phyloP scores from a whole-genome alignment of 2,888 invertebrate species.

The Melanostoma mellinum region DNA sequence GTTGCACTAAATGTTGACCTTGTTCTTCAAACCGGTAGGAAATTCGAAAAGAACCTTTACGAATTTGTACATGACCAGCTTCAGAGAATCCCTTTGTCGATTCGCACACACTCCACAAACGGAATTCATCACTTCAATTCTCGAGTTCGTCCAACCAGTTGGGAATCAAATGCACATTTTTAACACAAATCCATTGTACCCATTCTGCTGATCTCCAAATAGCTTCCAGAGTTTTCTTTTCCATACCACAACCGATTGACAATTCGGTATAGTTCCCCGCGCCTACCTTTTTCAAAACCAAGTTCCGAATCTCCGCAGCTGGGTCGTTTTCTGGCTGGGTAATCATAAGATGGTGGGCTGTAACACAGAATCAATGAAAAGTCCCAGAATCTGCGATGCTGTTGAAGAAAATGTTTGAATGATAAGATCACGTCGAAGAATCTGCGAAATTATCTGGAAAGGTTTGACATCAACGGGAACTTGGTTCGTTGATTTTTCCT shows the following conservation, averaged over 20 bases:
- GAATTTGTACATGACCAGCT: slow-evolving; percentile 89
- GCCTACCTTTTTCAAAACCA: slow-evolving; percentile 83
- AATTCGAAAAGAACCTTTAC: slow-evolving; percentile 92
- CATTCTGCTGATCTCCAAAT: slow-evolving; percentile 84
- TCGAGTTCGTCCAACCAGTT: slow-evolving; percentile 88
- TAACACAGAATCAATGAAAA: slow-evolving; percentile 77
- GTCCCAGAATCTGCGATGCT: slow-evolving; percentile 84
- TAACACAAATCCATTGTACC: slow-evolving; percentile 91
- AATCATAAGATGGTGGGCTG: slow-evolving; percentile 86
- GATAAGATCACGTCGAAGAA: slow-evolving; percentile 91
- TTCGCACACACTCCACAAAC: slow-evolving; percentile 94
- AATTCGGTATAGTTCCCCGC: slow-evolving; percentile 85
- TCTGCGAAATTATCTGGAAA: slow-evolving; percentile 93
- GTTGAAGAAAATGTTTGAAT: slow-evolving; percentile 88
- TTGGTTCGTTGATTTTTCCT: slow-evolving; percentile 83
- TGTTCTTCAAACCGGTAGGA: slow-evolving; percentile 93
- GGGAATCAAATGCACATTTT: slow-evolving; percentile 90
- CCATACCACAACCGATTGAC: slow-evolving; percentile 92
- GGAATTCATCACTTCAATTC: slow-evolving; percentile 86
- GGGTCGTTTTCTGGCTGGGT: slow-evolving; percentile 96
- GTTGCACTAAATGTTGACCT: slow-evolving; percentile 89
- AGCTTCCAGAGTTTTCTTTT: slow-evolving; percentile 84
- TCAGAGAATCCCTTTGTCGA: slow-evolving; percentile 89
- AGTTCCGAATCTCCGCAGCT: slow-evolving; percentile 88
- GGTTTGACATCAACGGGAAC: slow-evolving; percentile 83